These are phyloP conservation scores for Stictocephala bisonia DNA, from an alignment of 2,888 invertebrate genomes.

Conservation along the genomic window DNA sequence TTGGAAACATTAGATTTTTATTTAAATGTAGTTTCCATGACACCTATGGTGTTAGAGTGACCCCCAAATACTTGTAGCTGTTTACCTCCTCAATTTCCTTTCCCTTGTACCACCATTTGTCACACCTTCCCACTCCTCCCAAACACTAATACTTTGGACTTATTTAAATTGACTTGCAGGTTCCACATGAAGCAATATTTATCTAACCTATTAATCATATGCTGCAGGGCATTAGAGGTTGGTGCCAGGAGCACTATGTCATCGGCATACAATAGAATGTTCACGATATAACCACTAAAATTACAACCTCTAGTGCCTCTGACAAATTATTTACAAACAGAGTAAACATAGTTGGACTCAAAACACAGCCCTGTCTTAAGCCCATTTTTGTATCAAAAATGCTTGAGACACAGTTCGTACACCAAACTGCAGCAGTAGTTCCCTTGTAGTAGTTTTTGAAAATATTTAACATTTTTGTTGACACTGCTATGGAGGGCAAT, in stretches of 20 bases:
- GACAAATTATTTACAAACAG: too few relatives aligned
- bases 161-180: constrained; percentile 11
- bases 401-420: too few relatives aligned
- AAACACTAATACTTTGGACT: constrained; percentile 29
- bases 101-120: constrained; percentile 8
- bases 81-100: constrained; percentile 22
- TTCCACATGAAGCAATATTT: constrained; percentile 24
- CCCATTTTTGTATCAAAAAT: too few relatives aligned
- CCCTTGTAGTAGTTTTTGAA: too few relatives aligned
- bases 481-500: too few relatives aligned
- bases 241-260: constrained; percentile 12
- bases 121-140: constrained; percentile 21
- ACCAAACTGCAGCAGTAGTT: too few relatives aligned
- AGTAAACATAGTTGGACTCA: too few relatives aligned
- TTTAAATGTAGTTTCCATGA: constrained; percentile 6
- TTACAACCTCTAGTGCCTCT: too few relatives aligned
- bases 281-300: neutral
- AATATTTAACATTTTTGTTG: too few relatives aligned
- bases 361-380: too few relatives aligned
- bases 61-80: too few relatives aligned
- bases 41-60: neutral
- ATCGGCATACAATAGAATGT: constrained; percentile 19
- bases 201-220: constrained; percentile 14
- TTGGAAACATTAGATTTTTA: constrained; percentile 4
- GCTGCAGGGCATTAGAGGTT: neutral